Evolutionary conservation across 64 coral and sea anemone species (phyloP).

Genomic region (Pachyseris speciosa): DNA sequence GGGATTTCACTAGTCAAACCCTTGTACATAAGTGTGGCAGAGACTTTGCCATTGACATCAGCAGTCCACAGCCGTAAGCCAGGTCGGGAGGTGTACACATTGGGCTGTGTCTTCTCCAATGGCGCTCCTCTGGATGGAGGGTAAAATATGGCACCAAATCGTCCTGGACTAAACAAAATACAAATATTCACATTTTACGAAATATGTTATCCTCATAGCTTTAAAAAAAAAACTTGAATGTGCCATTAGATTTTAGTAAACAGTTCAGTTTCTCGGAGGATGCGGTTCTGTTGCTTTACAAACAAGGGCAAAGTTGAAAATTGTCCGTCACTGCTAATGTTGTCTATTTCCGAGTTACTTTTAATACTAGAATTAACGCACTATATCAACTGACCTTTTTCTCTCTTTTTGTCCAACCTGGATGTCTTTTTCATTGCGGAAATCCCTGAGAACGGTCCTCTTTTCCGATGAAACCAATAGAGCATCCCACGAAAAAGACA

Average conservation of each 20-base stretch:
- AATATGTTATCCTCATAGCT: too few species aligned
- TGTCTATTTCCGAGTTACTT: too few species aligned
- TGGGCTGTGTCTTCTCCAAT: constrained; percentile 7
- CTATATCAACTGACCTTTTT: constrained; percentile 51
- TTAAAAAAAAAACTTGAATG: too few species aligned
- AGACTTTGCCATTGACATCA: constrained; percentile 76
- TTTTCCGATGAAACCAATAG: constrained; percentile 81
- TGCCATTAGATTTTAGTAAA: too few species aligned
- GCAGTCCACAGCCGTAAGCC: constrained; percentile 89
- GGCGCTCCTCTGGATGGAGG: constrained; percentile 69
- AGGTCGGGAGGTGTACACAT: constrained; percentile 79
- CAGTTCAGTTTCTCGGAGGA: too few species aligned
- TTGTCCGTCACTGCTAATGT: too few species aligned
- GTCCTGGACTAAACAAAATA: constrained; percentile 60
- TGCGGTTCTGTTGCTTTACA: too few species aligned
- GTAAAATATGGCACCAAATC: constrained; percentile 85
- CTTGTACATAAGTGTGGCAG: constrained; percentile 91
- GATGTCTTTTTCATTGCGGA: constrained; percentile 37
- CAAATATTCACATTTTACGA: background rate
- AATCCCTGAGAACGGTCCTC: constrained; percentile 75
- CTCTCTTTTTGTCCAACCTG: constrained; percentile 96
- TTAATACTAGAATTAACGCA: background rate
- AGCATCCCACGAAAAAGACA: constrained; percentile 73
- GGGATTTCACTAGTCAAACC: constrained; percentile 75
- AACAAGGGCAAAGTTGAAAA: too few species aligned